A percentile compares a stretch with the other conserved stretches of the same genome.
phyloP scores from a whole-genome alignment of 2,888 invertebrate species.

The Polydrusus cervinus region DNA sequence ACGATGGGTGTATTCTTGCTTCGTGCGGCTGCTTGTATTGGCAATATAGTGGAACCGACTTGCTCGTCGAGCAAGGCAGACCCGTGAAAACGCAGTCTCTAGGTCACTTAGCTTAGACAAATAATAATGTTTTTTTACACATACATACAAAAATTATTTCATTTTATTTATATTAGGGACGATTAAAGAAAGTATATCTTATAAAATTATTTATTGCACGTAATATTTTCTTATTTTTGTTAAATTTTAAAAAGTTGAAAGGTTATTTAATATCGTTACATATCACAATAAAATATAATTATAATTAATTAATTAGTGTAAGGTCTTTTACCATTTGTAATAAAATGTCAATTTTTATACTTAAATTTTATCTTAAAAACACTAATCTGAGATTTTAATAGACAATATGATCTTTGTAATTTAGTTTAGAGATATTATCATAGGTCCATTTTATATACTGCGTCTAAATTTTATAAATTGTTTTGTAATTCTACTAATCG shows the following conservation, averaged over 20 bases:
- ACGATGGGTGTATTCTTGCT: no score
- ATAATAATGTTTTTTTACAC: no score
- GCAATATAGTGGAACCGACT: no score
- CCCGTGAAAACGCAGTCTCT: no score
- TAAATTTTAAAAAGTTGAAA: background rate
- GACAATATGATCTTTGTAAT: conserved; percentile 21
- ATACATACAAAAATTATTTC: background rate
- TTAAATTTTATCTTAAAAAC: conserved; percentile 39
- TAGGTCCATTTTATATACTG: background rate
- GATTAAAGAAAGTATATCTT: background rate
- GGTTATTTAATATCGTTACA: conserved; percentile 50
- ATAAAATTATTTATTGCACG: no score
- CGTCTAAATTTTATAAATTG: background rate
- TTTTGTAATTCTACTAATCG: background rate
- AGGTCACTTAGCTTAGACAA: no score
- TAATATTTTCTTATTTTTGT: background rate
- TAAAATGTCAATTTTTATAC: conserved; percentile 50
- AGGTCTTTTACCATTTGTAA: conserved; percentile 44
- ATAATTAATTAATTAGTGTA: conserved; percentile 40
- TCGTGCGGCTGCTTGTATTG: no score
- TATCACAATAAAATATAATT: conserved; percentile 45
- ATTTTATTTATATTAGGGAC: background rate
- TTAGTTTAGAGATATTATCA: background rate
- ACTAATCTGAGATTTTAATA: conserved; percentile 8
- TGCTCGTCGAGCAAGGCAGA: no score